These are phyloP conservation scores for Atta texana DNA, from an alignment of 1,140 invertebrate species.

Conservation along the genomic window DNA sequence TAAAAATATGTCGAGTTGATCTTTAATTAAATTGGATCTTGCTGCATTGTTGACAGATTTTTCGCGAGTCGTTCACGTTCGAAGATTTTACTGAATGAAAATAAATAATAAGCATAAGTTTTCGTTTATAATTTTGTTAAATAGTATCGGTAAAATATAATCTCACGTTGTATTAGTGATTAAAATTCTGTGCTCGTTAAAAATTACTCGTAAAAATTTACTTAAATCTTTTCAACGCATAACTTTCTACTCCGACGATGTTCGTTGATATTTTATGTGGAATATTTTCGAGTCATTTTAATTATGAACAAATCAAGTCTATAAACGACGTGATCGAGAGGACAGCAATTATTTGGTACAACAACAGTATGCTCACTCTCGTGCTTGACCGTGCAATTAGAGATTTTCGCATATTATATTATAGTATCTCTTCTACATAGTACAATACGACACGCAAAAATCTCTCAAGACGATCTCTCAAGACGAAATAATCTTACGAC, in stretches of 20 bases:
- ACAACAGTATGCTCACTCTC: neutral
- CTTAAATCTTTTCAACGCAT: neutral
- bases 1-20: conserved; percentile 60
- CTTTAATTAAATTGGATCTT: conserved; percentile 58
- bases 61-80: neutral
- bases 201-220: conserved; percentile 50
- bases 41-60: conserved; percentile 28
- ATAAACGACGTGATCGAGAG: neutral
- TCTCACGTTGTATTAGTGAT: conserved; percentile 47
- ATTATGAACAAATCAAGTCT: conserved; percentile 59
- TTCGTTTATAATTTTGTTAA: conserved; percentile 7
- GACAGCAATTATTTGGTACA: conserved; percentile 29
- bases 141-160: conserved; percentile 19
- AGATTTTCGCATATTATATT: conserved; percentile 2
- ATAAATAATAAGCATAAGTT: neutral
- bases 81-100: neutral
- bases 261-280: neutral
- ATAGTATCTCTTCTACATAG: conserved; percentile 10
- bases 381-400: neutral
- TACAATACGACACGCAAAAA: neutral
- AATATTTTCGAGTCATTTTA: conserved; percentile 30
- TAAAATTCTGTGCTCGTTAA: conserved; percentile 64
- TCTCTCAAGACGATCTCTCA: neutral
- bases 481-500: conserved; percentile 6
- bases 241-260: neutral